These are phyloP conservation scores for Siphamia tubifer DNA, from an alignment of 2,113 vertebrate genomes.

Conservation along the genomic window DNA sequence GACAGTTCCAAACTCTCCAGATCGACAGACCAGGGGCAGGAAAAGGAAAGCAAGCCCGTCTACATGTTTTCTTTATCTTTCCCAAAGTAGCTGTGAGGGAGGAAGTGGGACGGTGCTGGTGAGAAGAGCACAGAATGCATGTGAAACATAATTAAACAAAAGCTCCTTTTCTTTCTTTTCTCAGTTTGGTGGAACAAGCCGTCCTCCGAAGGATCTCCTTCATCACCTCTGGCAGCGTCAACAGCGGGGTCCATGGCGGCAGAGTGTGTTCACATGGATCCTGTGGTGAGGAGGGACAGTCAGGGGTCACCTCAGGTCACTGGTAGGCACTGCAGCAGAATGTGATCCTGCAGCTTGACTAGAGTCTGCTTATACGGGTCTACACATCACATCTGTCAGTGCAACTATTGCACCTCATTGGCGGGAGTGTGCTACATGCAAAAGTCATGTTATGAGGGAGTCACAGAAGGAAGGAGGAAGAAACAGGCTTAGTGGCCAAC, in stretches of 20 bases:
- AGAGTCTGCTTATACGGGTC: conserved; percentile 65
- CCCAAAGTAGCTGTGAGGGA: conserved; percentile 9
- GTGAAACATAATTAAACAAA: conserved; percentile 36
- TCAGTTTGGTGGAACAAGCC: conserved; percentile 18
- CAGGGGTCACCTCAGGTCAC: conserved; percentile 65
- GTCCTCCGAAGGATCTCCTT: conserved; percentile 15
- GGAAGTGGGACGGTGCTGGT: conserved; percentile 13
- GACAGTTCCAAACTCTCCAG: not conserved
- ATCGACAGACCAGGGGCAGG: not conserved
- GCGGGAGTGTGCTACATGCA: conserved; percentile 1
- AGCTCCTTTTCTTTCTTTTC: conserved; percentile 16
- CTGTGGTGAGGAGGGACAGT: conserved; percentile 32
- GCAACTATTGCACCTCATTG: conserved; percentile 1
- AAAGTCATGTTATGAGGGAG: conserved; percentile 30
- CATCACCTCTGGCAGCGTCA: conserved; percentile 21
- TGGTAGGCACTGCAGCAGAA: conserved; percentile 61
- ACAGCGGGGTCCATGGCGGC: conserved; percentile 31
- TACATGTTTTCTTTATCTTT: conserved; percentile 44
- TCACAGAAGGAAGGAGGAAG: not conserved
- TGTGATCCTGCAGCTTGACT: conserved; percentile 51
- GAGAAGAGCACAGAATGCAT: conserved; percentile 6
- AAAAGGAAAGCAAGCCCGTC: conserved; percentile 6
- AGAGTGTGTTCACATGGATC: conserved; percentile 54
- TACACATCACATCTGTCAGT: conserved; percentile 71
- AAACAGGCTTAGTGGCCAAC: not conserved